Evolutionary conservation across 1,140 invertebrate genomes (phyloP).

Genomic region (Ptiloglossa arizonensis): DNA sequence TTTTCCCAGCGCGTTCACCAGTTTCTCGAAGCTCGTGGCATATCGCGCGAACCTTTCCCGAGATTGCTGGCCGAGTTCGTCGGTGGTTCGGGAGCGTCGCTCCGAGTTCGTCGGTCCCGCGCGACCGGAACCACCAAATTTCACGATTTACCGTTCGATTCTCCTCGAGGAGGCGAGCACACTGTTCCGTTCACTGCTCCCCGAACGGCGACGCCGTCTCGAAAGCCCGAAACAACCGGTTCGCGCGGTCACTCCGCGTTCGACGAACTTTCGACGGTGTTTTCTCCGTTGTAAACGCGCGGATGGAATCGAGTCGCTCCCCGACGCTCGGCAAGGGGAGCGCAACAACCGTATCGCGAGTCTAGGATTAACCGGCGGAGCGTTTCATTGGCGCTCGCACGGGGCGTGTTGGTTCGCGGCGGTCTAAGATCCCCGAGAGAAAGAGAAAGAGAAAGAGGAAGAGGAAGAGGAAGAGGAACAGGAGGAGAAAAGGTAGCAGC

Average conservation of each 20-base stretch:
- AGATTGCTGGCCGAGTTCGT: too few relatives aligned
- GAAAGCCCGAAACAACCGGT: too few relatives aligned
- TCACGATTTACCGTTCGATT: not conserved
- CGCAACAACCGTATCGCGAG: not conserved
- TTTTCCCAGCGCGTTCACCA: not conserved
- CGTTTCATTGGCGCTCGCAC: constrained; percentile 15
- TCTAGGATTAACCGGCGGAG: constrained; percentile 33
- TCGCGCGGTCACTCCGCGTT: too few relatives aligned
- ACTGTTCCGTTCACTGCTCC: constrained; percentile 1
- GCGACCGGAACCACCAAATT: not conserved
- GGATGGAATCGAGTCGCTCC: too few relatives aligned
- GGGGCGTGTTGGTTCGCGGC: not conserved
- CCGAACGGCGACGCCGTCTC: too few relatives aligned
- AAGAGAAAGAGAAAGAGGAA: not conserved
- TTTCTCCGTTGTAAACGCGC: not conserved
- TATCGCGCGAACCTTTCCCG: constrained; percentile 23
- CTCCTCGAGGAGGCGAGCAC: not conserved
- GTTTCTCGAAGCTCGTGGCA: constrained; percentile 24
- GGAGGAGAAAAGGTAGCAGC: too few relatives aligned
- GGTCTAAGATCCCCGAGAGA: not conserved
- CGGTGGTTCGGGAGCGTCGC: too few relatives aligned
- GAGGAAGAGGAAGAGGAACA: not conserved
- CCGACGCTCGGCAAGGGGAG: not conserved
- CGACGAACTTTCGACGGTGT: too few relatives aligned
- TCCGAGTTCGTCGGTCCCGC: not conserved